Base-by-base conservation (phyloP, 2,888 invertebrate genomes). In the Aethes cnicana region DNA sequence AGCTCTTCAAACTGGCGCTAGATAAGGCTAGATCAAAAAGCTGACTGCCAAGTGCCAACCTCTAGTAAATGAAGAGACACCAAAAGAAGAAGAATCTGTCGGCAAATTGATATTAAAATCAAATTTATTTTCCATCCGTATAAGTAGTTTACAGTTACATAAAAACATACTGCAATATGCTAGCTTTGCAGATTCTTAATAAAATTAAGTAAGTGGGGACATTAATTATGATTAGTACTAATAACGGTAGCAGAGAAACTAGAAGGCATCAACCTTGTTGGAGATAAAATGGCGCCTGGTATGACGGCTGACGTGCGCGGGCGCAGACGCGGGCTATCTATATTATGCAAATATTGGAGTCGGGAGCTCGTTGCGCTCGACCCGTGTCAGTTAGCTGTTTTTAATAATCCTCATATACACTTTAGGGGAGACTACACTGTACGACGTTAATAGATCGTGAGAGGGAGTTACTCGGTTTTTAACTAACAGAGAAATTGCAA, bases 211-310 rank as follows among this genome's bases (percentile, higher is more conserved):
- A 50, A 50, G 43, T 44, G 35, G 42, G 25, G 43, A 37, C 33
- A 33, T 36, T 69, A 68, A 63, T 61, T 65, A 61, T 61, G 63
- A 69, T 68, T 68, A 68, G 61, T 59, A 58, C 58, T 66, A 67
- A 66, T 72, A 72, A 69, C 66, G 64, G 66, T 50, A 59, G 56
- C 46, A 55, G 56, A 54, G 58, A 66, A 70, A 68, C 66, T 62
- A 57, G 69, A 37, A 59, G 47, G 53, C 58, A 65, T 67, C 67
- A 66, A 64, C 63, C 63, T 65, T 59, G 59, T 61, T 62, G 50
- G 48, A 64, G 68, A 73, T 74, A 74, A 62, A 64, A 69, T 55
- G 61, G 68, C 65, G 63, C 62, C 69, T 59, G 53, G 61, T 59
- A 59, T 66, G 67, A 68, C 68, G 59, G 61, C 59, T 63, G 56